A percentile compares a stretch with the other conserved stretches of the same genome.
phyloP scores from a whole-genome alignment of 2,888 invertebrate species.

The Eilema caniola region DNA sequence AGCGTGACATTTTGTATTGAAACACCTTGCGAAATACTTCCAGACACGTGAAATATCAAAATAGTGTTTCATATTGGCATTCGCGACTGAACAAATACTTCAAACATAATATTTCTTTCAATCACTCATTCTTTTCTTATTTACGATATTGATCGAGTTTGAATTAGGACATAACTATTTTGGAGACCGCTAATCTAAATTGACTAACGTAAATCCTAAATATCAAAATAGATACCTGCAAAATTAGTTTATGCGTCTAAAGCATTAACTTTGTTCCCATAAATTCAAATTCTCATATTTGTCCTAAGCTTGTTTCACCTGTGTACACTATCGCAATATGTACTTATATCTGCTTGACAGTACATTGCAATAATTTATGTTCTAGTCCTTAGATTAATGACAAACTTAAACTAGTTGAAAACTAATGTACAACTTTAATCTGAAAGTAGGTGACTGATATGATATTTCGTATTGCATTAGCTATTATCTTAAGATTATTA shows the following conservation, averaged over 20 bases:
- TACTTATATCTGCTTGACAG: constrained; percentile 45
- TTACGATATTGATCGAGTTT: too few species aligned
- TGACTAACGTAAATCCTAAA: not conserved
- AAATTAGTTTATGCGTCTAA: not conserved
- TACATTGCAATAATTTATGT: constrained; percentile 74
- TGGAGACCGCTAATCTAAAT: not conserved
- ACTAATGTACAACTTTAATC: constrained; percentile 62
- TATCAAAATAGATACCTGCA: not conserved
- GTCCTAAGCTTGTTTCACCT: constrained; percentile 17
- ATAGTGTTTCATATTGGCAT: too few species aligned
- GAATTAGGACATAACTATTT: not conserved
- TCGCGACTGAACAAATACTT: too few species aligned
- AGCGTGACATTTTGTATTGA: too few species aligned
- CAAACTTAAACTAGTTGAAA: constrained; percentile 70
- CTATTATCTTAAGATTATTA: not conserved
- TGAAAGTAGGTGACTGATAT: constrained; percentile 55
- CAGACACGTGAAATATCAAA: too few species aligned
- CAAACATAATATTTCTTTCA: too few species aligned
- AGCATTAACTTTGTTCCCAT: not conserved
- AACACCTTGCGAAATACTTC: too few species aligned
- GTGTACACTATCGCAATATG: constrained; percentile 34
- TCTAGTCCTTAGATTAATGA: constrained; percentile 65
- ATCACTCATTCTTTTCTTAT: too few species aligned
- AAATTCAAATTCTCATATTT: not conserved
- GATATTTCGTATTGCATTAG: constrained; percentile 18